Base-by-base conservation (phyloP, 2,113 vertebrate species). In the Tapirus terrestris region DNA sequence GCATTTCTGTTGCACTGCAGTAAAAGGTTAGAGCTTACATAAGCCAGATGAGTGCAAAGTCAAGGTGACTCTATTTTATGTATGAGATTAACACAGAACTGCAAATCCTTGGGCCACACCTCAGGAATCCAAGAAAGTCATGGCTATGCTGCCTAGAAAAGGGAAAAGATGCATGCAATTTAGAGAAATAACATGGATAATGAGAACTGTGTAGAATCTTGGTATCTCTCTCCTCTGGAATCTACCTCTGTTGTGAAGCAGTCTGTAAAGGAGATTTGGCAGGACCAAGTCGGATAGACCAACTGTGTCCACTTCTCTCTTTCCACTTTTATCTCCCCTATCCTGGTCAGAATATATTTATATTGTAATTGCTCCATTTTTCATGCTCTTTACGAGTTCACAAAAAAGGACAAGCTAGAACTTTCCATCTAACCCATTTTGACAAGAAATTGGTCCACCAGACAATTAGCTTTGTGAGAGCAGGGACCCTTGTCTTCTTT, bases 31-130 rank as follows among this genome's bases (percentile, higher is more conserved):
- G 93, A 76, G 90, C 98, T 98, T 98, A 98, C 81, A 98, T 96
- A 97, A 98, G 97, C 96, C 93, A 97, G 96, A 96, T 72, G 98
- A 98, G 98, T 90, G 95, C 12, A 48, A 97, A 95, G 97, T 92
- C 98, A 98, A 98, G 97, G 98, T 98, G 98, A 98, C 98, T 94
- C 68, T 97, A 21, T 96, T 98, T 60, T 83, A 76, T 39, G 96
- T 97, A 96, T 94, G 91, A 90, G 96, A 96, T 98, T 93, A 98
- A 93, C 98, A 98, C 45, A 97, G 89, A 96, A 94, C 94, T 98
- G 94, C 88, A 98, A 72, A 98, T 94, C 96, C 94, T 95, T 73
- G 17, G 84, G 90, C 97, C 81, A 67, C 93, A 73, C 21, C 51
- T 95, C 4, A 68, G 63, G 82, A 92, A 82, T 90, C 21, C 56